Conservation (phyloP, 2,113 vertebrate species). For the Chamaetylas fuelleborni region DNA sequence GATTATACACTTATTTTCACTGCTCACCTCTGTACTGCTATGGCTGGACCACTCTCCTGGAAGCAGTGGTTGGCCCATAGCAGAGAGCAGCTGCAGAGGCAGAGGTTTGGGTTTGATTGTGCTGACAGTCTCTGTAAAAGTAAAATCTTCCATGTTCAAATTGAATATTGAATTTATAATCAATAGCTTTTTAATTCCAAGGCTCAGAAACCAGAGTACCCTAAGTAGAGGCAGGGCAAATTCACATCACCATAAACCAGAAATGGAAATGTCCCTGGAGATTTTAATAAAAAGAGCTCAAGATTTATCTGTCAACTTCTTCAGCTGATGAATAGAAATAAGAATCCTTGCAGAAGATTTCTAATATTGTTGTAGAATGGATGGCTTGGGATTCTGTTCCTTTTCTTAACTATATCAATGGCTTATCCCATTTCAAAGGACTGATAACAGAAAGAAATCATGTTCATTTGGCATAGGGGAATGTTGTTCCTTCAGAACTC, state of each 20-base stretch:
- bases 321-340: not conserved
- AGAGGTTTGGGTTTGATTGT: not conserved
- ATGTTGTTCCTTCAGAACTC: not conserved
- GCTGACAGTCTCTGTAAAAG: not conserved
- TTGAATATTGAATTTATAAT: not conserved
- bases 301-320: not conserved
- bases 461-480: not conserved
- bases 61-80: not conserved
- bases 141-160: not conserved
- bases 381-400: not conserved
- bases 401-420: not conserved
- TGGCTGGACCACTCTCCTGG: rapidly evolving
- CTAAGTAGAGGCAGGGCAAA: not conserved
- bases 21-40: not conserved
- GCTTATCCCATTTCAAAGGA: not conserved
- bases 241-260: not conserved
- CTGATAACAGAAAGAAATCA: not conserved
- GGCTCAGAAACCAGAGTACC: not conserved
- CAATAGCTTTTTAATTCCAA: not conserved
- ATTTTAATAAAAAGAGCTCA: not conserved
- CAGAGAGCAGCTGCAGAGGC: not conserved
- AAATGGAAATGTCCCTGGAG: not conserved
- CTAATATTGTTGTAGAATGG: not conserved
- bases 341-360: not conserved
- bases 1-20: rapidly evolving